These are phyloP conservation scores for Malaclemys terrapin DNA, from an alignment of 2,113 vertebrate species.

Conservation along the genomic window DNA sequence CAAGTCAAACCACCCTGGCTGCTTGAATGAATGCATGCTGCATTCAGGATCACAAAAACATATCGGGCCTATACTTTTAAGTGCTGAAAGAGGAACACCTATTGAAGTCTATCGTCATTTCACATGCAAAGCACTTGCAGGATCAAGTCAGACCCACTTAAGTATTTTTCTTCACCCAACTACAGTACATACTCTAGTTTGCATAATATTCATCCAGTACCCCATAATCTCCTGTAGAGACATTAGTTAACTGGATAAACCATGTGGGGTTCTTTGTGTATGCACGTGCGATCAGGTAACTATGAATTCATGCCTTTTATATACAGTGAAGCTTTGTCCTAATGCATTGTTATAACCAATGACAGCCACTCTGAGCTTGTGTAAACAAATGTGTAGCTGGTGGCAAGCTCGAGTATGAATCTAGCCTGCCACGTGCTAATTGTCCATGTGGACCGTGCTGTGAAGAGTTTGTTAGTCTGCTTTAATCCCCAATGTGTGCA, in stretches of 20 bases:
- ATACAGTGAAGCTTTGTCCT: not conserved
- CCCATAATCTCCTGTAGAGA: not conserved
- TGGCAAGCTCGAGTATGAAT: too few species aligned
- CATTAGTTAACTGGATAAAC: not conserved
- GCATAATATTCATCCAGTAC: not conserved
- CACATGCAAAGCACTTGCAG: not conserved
- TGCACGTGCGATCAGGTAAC: not conserved
- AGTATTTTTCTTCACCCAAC: not conserved
- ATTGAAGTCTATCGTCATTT: not conserved
- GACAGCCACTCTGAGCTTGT: not conserved
- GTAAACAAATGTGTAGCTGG: too few species aligned
- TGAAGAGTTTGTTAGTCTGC: not conserved
- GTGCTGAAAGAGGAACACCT: not conserved
- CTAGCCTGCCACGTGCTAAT: too few species aligned
- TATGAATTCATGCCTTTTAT: not conserved
- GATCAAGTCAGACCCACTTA: fast-evolving
- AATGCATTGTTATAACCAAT: not conserved
- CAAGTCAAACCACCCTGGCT: conserved; percentile 9
- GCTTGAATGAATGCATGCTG: not conserved
- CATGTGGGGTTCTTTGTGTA: not conserved
- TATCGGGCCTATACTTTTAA: not conserved
- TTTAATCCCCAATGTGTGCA: not conserved
- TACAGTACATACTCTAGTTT: not conserved
- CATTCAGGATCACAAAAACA: not conserved
- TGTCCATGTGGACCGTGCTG: too few species aligned